Evolutionary conservation across 2,113 vertebrate species (phyloP).

Genomic region (Thalassoma bifasciatum): DNA sequence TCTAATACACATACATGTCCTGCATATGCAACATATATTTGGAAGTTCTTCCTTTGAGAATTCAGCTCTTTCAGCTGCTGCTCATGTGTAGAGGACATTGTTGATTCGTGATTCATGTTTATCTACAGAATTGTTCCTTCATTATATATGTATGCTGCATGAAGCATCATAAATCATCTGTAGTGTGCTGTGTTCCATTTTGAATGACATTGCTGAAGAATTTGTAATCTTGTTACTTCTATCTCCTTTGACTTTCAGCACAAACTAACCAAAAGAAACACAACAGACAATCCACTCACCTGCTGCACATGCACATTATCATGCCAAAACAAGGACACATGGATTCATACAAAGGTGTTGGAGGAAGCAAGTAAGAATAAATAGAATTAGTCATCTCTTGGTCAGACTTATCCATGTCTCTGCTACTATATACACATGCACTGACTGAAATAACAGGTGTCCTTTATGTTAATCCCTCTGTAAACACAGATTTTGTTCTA

Average conservation of each 20-base stretch:
- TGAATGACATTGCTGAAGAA: constrained; percentile 27
- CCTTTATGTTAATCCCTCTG: constrained; percentile 33
- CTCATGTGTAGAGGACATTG: not conserved
- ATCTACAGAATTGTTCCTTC: constrained; percentile 20
- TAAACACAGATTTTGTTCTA: constrained; percentile 33
- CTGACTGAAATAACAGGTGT: constrained; percentile 15
- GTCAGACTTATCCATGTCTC: not conserved
- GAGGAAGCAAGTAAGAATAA: not conserved
- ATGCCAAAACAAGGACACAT: not conserved
- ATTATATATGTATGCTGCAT: constrained; percentile 17
- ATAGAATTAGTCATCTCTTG: not conserved
- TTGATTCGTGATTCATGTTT: constrained; percentile 7
- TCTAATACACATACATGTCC: too few relatives aligned
- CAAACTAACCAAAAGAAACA: constrained; percentile 4
- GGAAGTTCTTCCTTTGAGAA: constrained; percentile 15
- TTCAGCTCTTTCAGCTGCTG: constrained; percentile 1
- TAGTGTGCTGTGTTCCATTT: not conserved
- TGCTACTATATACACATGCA: constrained; percentile 1
- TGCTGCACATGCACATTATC: constrained; percentile 2
- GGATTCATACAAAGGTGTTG: not conserved
- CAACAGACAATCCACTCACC: not conserved
- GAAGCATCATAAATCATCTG: constrained; percentile 7
- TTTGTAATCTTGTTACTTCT: constrained; percentile 9
- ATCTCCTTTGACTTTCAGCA: not conserved
- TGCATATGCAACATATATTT: too few relatives aligned